These are phyloP conservation scores for Mesitornis unicolor DNA, from an alignment of 2,113 vertebrate genomes.

Conservation along the genomic window DNA sequence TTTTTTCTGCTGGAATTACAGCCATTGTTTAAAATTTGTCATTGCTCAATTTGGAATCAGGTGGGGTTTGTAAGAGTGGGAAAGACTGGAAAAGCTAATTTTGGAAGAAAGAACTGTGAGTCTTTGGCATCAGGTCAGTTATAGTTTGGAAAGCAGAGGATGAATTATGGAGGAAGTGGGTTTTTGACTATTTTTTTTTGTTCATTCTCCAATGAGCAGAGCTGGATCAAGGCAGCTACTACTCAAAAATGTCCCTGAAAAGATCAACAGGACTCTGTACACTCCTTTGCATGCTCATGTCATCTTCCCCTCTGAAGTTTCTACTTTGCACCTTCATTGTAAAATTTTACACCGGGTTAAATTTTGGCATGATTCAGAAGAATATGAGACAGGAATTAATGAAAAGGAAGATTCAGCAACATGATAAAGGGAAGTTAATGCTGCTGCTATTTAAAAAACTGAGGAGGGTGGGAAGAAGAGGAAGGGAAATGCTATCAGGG, in stretches of 20 bases:
- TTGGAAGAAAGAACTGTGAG: not conserved
- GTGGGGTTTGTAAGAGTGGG: not conserved
- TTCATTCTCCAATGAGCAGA: rapidly evolving
- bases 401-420: not conserved
- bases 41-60: not conserved
- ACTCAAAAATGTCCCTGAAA: not conserved
- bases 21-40: not conserved
- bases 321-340: not conserved
- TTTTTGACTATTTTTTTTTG: not conserved
- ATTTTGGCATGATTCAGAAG: not conserved
- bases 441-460: not conserved
- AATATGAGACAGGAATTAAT: not conserved
- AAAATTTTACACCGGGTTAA: not conserved
- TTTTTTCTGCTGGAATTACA: not conserved
- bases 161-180: not conserved
- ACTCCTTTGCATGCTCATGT: not conserved
- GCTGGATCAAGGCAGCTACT: not conserved
- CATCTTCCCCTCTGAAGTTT: not conserved
- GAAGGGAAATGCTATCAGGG: not conserved
- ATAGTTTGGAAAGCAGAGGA: not conserved
- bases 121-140: not conserved
- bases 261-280: not conserved
- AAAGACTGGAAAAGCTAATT: not conserved
- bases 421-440: not conserved
- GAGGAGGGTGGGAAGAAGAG: not conserved